Base-by-base conservation (phyloP, 2,113 vertebrate species). In the Seriola dumerili region DNA sequence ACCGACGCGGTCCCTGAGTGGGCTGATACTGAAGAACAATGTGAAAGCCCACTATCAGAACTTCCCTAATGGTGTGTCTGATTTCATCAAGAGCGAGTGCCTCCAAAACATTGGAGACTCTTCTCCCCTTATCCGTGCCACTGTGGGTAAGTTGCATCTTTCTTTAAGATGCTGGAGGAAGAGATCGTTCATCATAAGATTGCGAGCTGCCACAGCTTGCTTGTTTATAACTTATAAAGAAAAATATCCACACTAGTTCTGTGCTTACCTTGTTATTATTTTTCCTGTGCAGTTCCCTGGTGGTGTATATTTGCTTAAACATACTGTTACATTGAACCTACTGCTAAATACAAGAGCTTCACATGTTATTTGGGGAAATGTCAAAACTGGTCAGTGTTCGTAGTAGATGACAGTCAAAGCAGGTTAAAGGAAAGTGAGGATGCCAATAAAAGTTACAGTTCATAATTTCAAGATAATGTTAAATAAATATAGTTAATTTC, bases 41-140 rank as follows among this genome's bases (percentile, higher is more conserved):
- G 98, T 99, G 72, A 99, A 99, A 92, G 97, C 98, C 69, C 98
- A 99, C 94, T 99, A 98, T 95, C 97, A 98, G 91, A 98, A 96
- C 90, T 99, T 99, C 84, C 98, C 98, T 14, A 97, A 96, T 83
- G 97, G 96, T 0, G 98, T 99, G 61, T 97, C 97, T 72, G 97
- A 99, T 76, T 99, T 99, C 93, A 99, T 99, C 93, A 99, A 99
- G 94, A 97, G 94, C 62, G 98, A 99, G 94, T 99, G 98, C 91
- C 85, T 99, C 90, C 97, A 98, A 83, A 99, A 97, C 75, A 99
- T 99, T 8, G 98, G 98, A 71, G 98, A 99, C 85, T 94, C 98
- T 0, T 99, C 98, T n/a, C 97, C 98, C 1, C 96, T 99, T 87
- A 99, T 99, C 87, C 96, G 98, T 93, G 98, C 98, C 83, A 99